Base-by-base conservation (phyloP, 1,140 invertebrate genomes). In the Calephelis nemesis region DNA sequence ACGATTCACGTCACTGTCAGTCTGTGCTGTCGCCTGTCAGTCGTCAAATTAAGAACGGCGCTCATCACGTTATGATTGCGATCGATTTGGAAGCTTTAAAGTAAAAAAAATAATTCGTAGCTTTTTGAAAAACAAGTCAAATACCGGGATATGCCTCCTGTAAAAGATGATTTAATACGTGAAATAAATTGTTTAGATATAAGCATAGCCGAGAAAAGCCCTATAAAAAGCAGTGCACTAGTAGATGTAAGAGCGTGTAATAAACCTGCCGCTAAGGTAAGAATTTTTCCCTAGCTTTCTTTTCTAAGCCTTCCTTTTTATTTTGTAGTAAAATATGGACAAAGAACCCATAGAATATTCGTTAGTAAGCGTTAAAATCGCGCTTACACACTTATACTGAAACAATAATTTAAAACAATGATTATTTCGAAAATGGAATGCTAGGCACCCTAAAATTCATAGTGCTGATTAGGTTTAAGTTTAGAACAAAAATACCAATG, bases 181-280 rank as follows among this genome's bases (percentile, higher is more conserved):
- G 89, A 92, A 88, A 86, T 84, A 73, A 90, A 88, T 84, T 91
- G 88, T 78, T 82, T 92, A 72, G 90, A 92, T 70, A 83, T 92
- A 75, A 91, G 87, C 73, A 82, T 90, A 76, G 67, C 78, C 45
- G 90, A 92, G 77, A 90, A 91, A 81, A 92, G 89, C 76, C 88
- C 88, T 45, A 83, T 79, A 62, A 92, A 91, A 77, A 84, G 83
- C 63, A 87, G 83, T 71, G 82, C 83, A 71, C 82, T 90, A 60
- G 90, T 92, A 62, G 91, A 92, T 83, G 90, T 92, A 62, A 88
- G 91, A 81, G 89, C 90, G 67, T 92, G 91, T 77, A 92, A 92
- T 78, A 92, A 92, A 82, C 91, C 91, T 74, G 82, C 83, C 47
- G 76, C 91, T 65, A 92, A 92, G 90, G 91, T 92, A 87, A 88